Base-by-base conservation (phyloP, 2,888 invertebrate species). In the Drosophila birchii region DNA sequence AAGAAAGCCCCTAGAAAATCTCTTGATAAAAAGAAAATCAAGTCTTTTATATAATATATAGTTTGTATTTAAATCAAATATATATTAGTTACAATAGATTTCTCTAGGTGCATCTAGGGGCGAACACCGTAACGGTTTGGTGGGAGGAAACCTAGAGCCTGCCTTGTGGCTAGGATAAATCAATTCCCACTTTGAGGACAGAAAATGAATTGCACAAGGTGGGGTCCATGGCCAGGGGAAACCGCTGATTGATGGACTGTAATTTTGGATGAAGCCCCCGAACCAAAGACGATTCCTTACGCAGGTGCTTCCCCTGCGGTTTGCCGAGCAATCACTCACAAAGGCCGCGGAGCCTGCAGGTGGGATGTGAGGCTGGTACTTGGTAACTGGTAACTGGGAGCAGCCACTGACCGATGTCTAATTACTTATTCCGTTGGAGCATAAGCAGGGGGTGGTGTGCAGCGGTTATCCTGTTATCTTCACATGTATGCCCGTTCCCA, bases 161-260 rank as follows among this genome's bases (percentile, higher is more conserved):
- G 12, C 12, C 20, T 12, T 12, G 43, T 3, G 6, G 18, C 34
- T 6, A 23, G 62, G 39, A 55, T 70, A 82, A 82, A 86, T 80
- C 81, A 80, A 86, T 86, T 78, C 70, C 71, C 60, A 55, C 38
- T 51, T 41, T 34, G 59, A 32, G 72, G 64, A 60, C 51, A 58
- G 32, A 36, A 82, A 69, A 75, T 75, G 66, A 69, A 67, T 47
- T 67, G 56, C 36, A 60, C 36, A 49, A 20, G 29, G 20, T 29
- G 54, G 5, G 8, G 14, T 43, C 34, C 39, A 26, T 14, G 39
- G 39, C 23, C 59, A 20, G 12, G 23, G 6, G 34, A 12, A 23
- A 0, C 39, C 47, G 16, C 51, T 74, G 78, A 75, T 68, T 43
- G 34, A 75, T 68, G 51, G 20, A 32, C 54, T 43, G 44, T 54